Conservation (phyloP, 2,797 vertebrate genomes). For the Mus caroli region DNA sequence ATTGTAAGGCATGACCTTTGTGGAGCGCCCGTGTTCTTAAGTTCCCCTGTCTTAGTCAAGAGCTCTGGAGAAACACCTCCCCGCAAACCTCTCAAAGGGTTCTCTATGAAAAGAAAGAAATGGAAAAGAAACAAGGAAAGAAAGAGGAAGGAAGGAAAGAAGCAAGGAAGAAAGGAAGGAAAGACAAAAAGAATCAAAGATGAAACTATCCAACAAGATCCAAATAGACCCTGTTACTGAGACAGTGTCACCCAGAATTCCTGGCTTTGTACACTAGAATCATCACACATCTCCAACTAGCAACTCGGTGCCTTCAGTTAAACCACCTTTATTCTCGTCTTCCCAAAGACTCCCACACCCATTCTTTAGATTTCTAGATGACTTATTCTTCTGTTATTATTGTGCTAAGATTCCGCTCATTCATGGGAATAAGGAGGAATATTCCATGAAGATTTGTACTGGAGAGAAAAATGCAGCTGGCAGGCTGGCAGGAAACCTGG, state of each 20-base stretch:
- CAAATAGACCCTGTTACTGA: too few species aligned
- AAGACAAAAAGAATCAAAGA: background rate
- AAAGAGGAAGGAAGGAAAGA: too few species aligned
- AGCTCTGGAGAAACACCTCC: slow-evolving; percentile 43
- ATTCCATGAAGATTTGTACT: background rate
- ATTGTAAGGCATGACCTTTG: background rate
- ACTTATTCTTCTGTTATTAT: background rate
- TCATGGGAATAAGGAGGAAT: background rate
- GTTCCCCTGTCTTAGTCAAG: slow-evolving; percentile 37
- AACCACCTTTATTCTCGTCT: background rate
- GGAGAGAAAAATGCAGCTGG: background rate
- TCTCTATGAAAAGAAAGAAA: background rate
- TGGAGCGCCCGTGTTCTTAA: background rate
- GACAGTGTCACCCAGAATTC: background rate
- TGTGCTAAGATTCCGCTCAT: background rate
- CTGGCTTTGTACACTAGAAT: background rate
- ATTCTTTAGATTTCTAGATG: background rate
- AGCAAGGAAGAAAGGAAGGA: rapidly evolving
- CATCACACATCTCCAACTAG: background rate
- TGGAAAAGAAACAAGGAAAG: too few species aligned
- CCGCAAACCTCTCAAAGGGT: background rate
- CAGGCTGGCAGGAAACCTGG: background rate
- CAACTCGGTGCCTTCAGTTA: background rate
- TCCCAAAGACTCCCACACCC: background rate
- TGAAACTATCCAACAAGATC: background rate